Conservation (phyloP, 2,797 vertebrate species). For the Cephalopachus bancanus region DNA sequence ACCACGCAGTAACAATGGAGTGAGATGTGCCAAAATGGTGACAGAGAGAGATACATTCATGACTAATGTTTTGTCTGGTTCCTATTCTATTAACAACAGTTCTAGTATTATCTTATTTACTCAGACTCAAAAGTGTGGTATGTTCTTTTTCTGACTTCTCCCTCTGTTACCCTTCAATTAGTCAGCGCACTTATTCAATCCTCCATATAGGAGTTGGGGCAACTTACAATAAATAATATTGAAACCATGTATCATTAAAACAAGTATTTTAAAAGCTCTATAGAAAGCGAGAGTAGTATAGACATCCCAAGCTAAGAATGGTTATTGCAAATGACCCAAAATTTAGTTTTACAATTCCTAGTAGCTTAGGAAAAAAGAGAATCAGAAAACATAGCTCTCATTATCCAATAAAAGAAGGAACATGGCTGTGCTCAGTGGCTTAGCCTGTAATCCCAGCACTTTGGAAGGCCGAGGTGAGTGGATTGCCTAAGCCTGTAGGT, state of each 20-base stretch:
- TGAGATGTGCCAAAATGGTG: background rate
- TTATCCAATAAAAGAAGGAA: constrained; percentile 53
- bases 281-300: background rate
- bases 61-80: constrained; percentile 5
- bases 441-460: too few relatives aligned
- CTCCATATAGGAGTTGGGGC: background rate
- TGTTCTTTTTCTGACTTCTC: background rate
- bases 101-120: constrained; percentile 13
- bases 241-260: constrained; percentile 23
- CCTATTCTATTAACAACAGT: constrained; percentile 5
- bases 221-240: background rate
- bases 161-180: background rate
- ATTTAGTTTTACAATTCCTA: constrained; percentile 55
- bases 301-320: background rate
- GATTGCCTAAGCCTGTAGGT: too few relatives aligned
- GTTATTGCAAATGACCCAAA: constrained; percentile 29
- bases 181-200: background rate
- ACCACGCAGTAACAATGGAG: background rate
- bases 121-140: background rate
- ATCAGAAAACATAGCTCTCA: constrained; percentile 8
- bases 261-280: constrained; percentile 32
- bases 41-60: constrained; percentile 32
- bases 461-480: too few relatives aligned
- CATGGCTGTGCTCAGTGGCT: background rate
- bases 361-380: constrained; percentile 41